phyloP scores from a whole-genome alignment of 2,797 vertebrate genomes.

The Onychomys torridus region DNA sequence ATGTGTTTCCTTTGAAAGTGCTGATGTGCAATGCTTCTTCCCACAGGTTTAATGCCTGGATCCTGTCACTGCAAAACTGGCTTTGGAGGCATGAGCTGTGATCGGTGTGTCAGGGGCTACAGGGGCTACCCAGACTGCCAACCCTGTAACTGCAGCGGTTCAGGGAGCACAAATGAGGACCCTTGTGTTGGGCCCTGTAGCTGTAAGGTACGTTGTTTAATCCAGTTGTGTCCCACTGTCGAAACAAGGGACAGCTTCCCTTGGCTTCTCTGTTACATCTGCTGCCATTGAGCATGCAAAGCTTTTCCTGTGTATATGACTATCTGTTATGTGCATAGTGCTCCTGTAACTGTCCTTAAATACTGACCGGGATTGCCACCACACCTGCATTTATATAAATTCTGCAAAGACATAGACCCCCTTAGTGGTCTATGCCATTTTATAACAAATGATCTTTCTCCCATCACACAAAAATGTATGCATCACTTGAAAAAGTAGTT shows the following conservation, averaged over 20 bases:
- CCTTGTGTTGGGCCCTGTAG: conserved; percentile 93
- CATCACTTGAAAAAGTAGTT: not conserved
- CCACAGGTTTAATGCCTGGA: conserved; percentile 91
- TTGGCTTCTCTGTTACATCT: not conserved
- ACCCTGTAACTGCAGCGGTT: conserved; percentile 93
- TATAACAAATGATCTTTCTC: not conserved
- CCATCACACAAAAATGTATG: not conserved
- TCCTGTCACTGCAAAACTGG: conserved; percentile 96
- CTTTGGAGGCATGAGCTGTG: conserved; percentile 93
- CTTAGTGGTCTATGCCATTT: not conserved
- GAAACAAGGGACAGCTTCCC: not conserved
- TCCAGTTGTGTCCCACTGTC: not conserved
- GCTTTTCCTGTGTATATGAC: not conserved
- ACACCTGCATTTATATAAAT: conserved; percentile 45
- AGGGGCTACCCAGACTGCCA: conserved; percentile 93
- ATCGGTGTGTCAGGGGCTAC: conserved; percentile 94
- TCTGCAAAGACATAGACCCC: not conserved
- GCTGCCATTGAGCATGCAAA: not conserved
- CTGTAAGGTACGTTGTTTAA: conserved; percentile 93
- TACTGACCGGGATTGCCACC: not conserved
- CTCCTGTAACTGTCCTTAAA: not conserved
- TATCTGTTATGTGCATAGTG: not conserved
- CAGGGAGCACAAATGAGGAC: conserved; percentile 94
- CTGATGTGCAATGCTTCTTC: conserved; percentile 35
- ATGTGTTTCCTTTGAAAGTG: not conserved